Evolutionary conservation across 2,888 invertebrate genomes (phyloP).

Genomic region (Oscheius sp.): DNA sequence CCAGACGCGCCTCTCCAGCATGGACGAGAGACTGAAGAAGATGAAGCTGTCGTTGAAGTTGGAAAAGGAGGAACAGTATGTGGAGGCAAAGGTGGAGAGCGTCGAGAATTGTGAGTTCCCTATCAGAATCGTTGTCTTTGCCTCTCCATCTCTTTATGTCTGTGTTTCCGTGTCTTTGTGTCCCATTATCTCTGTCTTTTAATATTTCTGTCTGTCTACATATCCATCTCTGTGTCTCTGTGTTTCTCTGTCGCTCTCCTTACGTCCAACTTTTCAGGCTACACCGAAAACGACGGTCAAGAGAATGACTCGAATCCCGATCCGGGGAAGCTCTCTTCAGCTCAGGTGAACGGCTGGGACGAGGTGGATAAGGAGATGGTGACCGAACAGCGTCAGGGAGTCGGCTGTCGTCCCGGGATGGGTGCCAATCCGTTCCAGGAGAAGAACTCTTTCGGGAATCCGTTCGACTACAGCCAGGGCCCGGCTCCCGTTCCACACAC

Average conservation of each 20-base stretch:
- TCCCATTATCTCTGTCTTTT: too few species aligned
- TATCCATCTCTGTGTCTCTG: too few species aligned
- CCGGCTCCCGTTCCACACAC: too few species aligned
- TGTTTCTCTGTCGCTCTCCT: too few species aligned
- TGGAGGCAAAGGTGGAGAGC: neutral
- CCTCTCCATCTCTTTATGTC: too few species aligned
- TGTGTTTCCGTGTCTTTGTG: too few species aligned
- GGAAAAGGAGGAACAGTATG: neutral
- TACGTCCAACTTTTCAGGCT: too few species aligned
- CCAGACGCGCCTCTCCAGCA: too few species aligned
- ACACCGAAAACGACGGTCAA: neutral
- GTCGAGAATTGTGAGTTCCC: neutral
- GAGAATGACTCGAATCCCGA: neutral
- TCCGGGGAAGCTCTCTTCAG: neutral
- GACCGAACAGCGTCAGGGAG: neutral
- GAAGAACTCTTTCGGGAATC: constrained; percentile 6
- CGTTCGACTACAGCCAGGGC: too few species aligned
- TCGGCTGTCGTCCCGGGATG: neutral
- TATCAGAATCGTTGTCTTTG: too few species aligned
- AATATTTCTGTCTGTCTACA: too few species aligned
- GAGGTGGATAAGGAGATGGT: constrained; percentile 14
- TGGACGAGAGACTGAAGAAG: neutral
- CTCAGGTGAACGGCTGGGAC: constrained; percentile 2
- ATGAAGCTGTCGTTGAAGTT: neutral
- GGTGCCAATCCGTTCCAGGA: neutral